These are phyloP conservation scores for Geophilus truncorum DNA, from an alignment of 2,888 invertebrate species.

Conservation along the genomic window DNA sequence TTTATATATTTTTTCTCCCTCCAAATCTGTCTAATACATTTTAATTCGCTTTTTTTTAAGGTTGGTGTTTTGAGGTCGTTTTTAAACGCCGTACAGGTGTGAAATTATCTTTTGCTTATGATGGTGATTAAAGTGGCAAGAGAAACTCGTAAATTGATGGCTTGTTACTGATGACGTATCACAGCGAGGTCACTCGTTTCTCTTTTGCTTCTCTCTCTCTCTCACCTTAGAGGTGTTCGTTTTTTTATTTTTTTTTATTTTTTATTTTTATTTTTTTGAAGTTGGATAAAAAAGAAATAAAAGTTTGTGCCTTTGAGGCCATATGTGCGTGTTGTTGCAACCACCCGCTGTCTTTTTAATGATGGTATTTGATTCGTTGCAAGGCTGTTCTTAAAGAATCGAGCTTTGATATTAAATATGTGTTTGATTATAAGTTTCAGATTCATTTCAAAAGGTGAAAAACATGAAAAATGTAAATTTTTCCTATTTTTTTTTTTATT, in stretches of 20 bases:
- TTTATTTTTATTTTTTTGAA: neutral
- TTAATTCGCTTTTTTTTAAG: neutral
- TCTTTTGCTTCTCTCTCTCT: neutral
- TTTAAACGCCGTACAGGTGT: constrained; percentile 4
- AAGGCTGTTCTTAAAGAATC: constrained; percentile 20
- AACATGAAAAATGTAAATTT: neutral
- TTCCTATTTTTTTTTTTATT: neutral
- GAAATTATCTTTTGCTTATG: constrained; percentile 7
- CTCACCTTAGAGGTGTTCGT: neutral
- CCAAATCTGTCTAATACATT: neutral
- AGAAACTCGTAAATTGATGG: constrained; percentile 14
- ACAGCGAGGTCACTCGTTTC: constrained; percentile 11
- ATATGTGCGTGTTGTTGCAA: constrained; percentile 10
- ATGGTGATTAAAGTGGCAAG: constrained; percentile 7
- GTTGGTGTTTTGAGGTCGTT: neutral
- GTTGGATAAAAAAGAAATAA: neutral
- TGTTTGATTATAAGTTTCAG: constrained; percentile 1
- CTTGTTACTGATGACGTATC: constrained; percentile 20
- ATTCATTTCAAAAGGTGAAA: neutral
- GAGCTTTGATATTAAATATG: constrained; percentile 8
- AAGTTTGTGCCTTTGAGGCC: constrained; percentile 16
- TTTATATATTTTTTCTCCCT: neutral
- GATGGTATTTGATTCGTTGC: constrained; percentile 12
- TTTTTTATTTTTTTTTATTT: neutral
- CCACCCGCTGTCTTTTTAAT: constrained; percentile 15